Evolutionary conservation across 2,888 invertebrate genomes (phyloP), one percentile per base, ranked within the genome.

Genomic region (Coronaproctus castanopsis): DNA sequence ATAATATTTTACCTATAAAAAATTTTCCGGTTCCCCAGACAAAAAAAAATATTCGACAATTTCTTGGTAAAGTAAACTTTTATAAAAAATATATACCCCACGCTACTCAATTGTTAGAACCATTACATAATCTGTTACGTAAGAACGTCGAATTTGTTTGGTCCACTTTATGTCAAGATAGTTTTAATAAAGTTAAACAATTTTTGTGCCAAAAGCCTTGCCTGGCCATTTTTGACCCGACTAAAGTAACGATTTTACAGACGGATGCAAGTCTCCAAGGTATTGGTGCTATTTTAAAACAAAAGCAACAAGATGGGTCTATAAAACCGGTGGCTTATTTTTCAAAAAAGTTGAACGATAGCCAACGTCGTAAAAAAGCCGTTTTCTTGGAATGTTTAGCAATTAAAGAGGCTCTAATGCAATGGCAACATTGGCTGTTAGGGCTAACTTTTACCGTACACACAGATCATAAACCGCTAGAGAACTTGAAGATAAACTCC

Each of bases 221-320:
- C 21, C 57, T 69, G 58, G 61, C 59, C 36, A 67, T 68, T 51
- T 69, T 64, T 58, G 67, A 67, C 52, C 63, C 61, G 58, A 59
- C 66, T 18, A 20, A 62, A 24, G 64, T 65, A 53, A 67, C 66
- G 20, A 51, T 64, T 8, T 66, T 69, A 18, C 65, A 64, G 48
- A 67, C 67, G 19, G 68, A 69, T 58, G 68, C 65, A n/a, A 64
- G 64, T 49, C 52, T 65, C 22, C 57, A 54, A 65, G 66, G 66
- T 48, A 22, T 66, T 14, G 67, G 65, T 57, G 66, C 65, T 3
- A 62, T 65, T 14, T 59, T 67, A 23, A 65, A 66, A 62, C 65
- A 66, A 61, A 22, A 52, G 57, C 54, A 61, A 19, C 1, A n/a
- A 57, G 61, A 65, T 61, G 62, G 59, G 8, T 54, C 60, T 60